These are phyloP conservation scores for Melanotaenia maccullochi DNA, from an alignment of 2,797 vertebrate genomes.

Conservation along the genomic window DNA sequence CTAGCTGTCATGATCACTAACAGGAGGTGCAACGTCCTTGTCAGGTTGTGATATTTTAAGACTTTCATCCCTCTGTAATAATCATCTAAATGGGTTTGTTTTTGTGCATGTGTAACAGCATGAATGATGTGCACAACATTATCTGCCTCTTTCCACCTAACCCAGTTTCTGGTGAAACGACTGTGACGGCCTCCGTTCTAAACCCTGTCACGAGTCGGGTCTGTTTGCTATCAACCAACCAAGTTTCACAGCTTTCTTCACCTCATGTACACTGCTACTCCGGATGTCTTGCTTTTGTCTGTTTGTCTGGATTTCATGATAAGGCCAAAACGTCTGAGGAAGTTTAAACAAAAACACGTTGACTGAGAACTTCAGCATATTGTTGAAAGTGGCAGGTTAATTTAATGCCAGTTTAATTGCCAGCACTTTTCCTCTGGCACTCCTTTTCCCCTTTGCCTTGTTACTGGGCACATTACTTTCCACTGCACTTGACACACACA, in stretches of 20 bases:
- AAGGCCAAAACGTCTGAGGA: conserved; percentile 37
- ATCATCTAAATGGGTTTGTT: conserved; percentile 22
- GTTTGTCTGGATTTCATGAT: conserved; percentile 49
- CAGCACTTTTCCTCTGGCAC: conserved; percentile 38
- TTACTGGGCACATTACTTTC: conserved; percentile 53
- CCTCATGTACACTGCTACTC: background rate
- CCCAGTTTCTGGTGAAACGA: conserved; percentile 38
- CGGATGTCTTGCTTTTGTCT: conserved; percentile 53
- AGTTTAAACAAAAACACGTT: conserved; percentile 8
- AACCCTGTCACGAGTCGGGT: conserved; percentile 47
- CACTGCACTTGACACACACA: conserved; percentile 33
- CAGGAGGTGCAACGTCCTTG: too few species aligned
- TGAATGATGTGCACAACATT: conserved; percentile 28
- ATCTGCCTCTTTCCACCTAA: background rate
- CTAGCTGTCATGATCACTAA: too few species aligned
- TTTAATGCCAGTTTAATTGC: conserved; percentile 56
- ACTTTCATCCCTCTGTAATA: background rate
- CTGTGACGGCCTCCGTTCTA: conserved; percentile 38
- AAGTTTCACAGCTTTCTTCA: conserved; percentile 13
- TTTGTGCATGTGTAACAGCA: conserved; percentile 15
- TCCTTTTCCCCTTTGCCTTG: conserved; percentile 53
- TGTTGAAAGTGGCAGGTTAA: conserved; percentile 63
- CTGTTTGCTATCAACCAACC: conserved; percentile 2
- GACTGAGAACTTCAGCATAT: conserved; percentile 23
- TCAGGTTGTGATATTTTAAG: background rate